phyloP scores from a whole-genome alignment of 2,797 vertebrate species.

The Parotocinclus haroldoi region DNA sequence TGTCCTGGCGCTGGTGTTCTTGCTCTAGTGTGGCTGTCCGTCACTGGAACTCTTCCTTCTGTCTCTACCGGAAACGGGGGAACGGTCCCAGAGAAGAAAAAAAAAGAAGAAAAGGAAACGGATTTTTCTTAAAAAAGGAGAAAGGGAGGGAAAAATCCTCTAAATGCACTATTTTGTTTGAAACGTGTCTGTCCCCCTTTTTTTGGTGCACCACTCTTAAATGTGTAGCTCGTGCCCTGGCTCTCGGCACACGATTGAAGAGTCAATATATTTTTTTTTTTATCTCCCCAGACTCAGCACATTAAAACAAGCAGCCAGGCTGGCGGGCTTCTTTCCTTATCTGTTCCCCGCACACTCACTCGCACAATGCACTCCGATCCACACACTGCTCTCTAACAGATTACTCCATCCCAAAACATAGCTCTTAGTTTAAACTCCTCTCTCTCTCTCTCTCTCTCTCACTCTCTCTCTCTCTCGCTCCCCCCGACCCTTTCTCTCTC shows the following conservation, averaged over 20 bases:
- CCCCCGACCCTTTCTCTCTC: slow-evolving; percentile 35
- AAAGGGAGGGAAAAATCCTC: slow-evolving; percentile 60
- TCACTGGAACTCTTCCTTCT: slow-evolving; percentile 64
- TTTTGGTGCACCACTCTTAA: slow-evolving; percentile 85
- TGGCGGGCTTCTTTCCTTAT: slow-evolving; percentile 95
- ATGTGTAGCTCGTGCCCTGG: slow-evolving; percentile 85
- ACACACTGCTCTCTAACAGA: slow-evolving; percentile 97
- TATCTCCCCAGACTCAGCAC: slow-evolving; percentile 97
- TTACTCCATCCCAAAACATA: slow-evolving; percentile 99
- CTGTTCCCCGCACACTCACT: slow-evolving; percentile 81
- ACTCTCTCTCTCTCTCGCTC: slow-evolving; percentile 43
- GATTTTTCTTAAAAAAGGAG: slow-evolving; percentile 44
- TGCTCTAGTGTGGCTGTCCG: slow-evolving; percentile 45
- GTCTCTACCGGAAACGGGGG: slow-evolving; percentile 58
- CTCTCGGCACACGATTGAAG: slow-evolving; percentile 85
- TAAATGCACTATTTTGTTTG: slow-evolving; percentile 63
- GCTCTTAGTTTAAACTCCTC: slow-evolving; percentile 98
- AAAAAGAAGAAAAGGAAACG: slow-evolving; percentile 64
- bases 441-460: slow-evolving; percentile 56
- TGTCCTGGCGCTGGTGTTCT: slow-evolving; percentile 51
- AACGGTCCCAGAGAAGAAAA: slow-evolving; percentile 67
- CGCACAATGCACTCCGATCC: slow-evolving; percentile 93
- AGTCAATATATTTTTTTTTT: slow-evolving; percentile 86
- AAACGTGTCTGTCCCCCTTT: slow-evolving; percentile 57
- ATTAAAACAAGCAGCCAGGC: slow-evolving; percentile 92